Evolutionary conservation across 2,797 vertebrate genomes (phyloP), one percentile per base, ranked within the genome.

Genomic region (Melanotaenia pygmaea): DNA sequence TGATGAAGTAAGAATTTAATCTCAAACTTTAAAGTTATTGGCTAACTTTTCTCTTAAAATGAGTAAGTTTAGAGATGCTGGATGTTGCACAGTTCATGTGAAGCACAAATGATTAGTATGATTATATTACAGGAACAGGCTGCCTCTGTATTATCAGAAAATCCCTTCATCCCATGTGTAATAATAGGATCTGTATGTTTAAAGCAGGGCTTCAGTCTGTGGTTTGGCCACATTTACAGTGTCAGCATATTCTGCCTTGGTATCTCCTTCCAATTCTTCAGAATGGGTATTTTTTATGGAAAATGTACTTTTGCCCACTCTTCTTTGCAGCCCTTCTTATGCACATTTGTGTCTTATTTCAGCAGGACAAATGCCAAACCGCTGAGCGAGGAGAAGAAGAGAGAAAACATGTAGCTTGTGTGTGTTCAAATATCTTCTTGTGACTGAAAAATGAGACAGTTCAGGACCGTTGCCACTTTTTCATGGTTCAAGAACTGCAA

Each of bases 191-290:
- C 70, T 59, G 77, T 74, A 66, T 71, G 72, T 84, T 78, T 84
- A 47, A 47, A 85, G 62, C 59, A 28, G 51, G 35, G 59, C 72
- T 79, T 90, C 75, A 76, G 47, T 86, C 73, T 84, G 89, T 68
- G 88, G 88, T 85, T 77, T 30, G 63, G 66, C 87, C 88, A 82
- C 86, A 83, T 88, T 78, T 37, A 71, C 59, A 51, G 32, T 76
- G 68, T 93, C 90, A 88, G 89, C 89, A 86, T 77, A 87, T 91
- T 85, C 73, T 82, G 72, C 32, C 51, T 68, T 63, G 12, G 58
- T 65, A 65, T 76, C 70, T 83, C 68, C 63, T 76, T 84, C 72
- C 64, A 76, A 80, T 79, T 83, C 73, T 54, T 77, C 64, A 60
- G 64, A 81, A 83, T 80, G 59, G 74, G 56, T 30, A 56, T 5